Conservation (phyloP, 2,113 vertebrate species). For the Petromus typicus region DNA sequence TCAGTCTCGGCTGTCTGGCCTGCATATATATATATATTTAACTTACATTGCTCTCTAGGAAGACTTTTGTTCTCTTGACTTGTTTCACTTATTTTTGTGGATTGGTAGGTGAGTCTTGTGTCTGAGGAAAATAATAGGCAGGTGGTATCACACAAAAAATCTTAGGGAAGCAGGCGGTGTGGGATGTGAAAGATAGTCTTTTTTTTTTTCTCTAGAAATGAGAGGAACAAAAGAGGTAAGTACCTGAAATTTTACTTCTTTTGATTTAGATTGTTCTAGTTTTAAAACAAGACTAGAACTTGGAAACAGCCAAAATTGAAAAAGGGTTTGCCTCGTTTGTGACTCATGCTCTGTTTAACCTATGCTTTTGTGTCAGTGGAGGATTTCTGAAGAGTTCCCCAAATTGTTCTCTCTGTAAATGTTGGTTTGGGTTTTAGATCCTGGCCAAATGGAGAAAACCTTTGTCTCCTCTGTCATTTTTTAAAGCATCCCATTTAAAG, state of each 20-base stretch:
- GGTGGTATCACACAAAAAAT: not conserved
- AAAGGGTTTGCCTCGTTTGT: not conserved
- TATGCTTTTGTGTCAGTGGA: not conserved
- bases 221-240: not conserved
- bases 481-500: not conserved
- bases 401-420: not conserved
- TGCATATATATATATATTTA: not conserved
- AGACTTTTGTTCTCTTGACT: not conserved
- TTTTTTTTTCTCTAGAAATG: not conserved
- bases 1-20: not conserved
- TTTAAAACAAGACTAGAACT: conserved; percentile 3
- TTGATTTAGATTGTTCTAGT: not conserved
- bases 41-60: not conserved
- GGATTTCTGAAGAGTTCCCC: not conserved
- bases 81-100: not conserved
- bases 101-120: not conserved
- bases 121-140: not conserved
- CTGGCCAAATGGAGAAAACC: not conserved
- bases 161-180: not conserved
- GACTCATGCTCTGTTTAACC: not conserved
- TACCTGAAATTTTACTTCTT: conserved; percentile 17
- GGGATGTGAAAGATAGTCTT: not conserved
- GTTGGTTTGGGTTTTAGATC: not conserved
- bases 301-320: not conserved
- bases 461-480: not conserved